Evolutionary conservation across 2,113 vertebrate species (phyloP), one percentile per base, ranked within the genome.

Genomic region (Athene cunicularia): DNA sequence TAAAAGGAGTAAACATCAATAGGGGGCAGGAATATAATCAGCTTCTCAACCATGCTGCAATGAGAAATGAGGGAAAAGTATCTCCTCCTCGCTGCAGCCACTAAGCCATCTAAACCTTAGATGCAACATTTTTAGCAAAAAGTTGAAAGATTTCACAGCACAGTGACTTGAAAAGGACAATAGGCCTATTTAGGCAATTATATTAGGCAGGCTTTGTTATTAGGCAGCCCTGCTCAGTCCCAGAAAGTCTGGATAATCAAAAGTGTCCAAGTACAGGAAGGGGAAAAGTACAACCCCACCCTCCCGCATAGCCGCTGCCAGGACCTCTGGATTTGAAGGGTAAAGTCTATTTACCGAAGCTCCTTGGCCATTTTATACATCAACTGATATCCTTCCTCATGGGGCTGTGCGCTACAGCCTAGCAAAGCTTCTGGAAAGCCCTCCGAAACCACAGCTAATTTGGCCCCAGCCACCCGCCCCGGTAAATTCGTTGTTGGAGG

Each of bases 181-280:
- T 85, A 82, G 84, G 84, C 80, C 94, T 95, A 94, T 97, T 97
- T 96, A 95, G 71, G 94, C 91, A 96, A 97, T 93, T 97, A 94
- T 71, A 86, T 96, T 94, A 82, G 77, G 87, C 90, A 96, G 79
- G 86, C 88, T 97, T 97, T 94, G 93, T 95, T 95, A 97, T 89
- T 89, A 94, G 92, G 93, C 94, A 90, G 94, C 86, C 73, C 90
- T 91, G 88, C 79, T 96, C 92, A 92, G 93, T 63, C 95, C 88
- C 93, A 96, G 92, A 96, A 97, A 95, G 94, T 88, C 95, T 94
- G 94, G 94, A 94, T 95, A 95, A 96, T 96, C 94, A 94, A 96
- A 97, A 96, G 90, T 94, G 91, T 97, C 90, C 92, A 96, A 95
- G 88, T 79, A 95, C 95, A 97, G 95, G 94, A 97, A 97, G 93